Percentiles rank a stretch among this genome's conserved stretches.
Conservation (phyloP, 2,888 invertebrate species). For the Artemia sp. region DNA sequence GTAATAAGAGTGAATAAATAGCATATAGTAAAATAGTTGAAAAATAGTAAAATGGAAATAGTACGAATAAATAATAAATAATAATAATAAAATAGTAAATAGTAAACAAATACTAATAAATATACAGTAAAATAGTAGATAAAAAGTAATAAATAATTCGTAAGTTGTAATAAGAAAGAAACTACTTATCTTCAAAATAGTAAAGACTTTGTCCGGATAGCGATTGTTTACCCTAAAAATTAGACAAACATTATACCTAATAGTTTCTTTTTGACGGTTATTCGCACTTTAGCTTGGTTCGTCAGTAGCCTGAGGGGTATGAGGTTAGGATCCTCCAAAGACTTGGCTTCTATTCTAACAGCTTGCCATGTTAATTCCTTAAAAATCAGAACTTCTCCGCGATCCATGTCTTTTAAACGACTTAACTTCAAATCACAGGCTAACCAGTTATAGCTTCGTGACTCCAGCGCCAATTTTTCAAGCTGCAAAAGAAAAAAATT, state of each 20-base stretch:
- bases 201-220: too few relatives aligned
- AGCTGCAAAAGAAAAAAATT: conserved; percentile 41
- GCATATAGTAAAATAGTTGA: too few relatives aligned
- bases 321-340: conserved; percentile 39
- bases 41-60: too few relatives aligned
- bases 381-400: conserved; percentile 80
- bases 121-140: too few relatives aligned
- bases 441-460: conserved; percentile 78
- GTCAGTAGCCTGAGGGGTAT: conserved; percentile 81
- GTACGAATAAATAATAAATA: too few relatives aligned
- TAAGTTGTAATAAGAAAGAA: too few relatives aligned
- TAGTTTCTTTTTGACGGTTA: conserved; percentile 83
- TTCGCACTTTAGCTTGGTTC: conserved; percentile 81
- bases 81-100: too few relatives aligned
- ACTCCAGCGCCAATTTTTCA: conserved; percentile 78
- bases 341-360: conserved; percentile 80
- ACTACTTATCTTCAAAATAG: too few relatives aligned
- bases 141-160: too few relatives aligned
- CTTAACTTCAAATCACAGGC: conserved; percentile 73
- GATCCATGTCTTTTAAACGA: conserved; percentile 69
- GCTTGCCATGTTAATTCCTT: conserved; percentile 97
- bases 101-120: too few relatives aligned
- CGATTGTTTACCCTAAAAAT: too few relatives aligned
- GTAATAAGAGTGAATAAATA: too few relatives aligned
- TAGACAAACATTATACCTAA: conserved; percentile 41